These are phyloP conservation scores for Pseudois nayaur DNA, from an alignment of 2,113 vertebrate genomes.

Conservation along the genomic window DNA sequence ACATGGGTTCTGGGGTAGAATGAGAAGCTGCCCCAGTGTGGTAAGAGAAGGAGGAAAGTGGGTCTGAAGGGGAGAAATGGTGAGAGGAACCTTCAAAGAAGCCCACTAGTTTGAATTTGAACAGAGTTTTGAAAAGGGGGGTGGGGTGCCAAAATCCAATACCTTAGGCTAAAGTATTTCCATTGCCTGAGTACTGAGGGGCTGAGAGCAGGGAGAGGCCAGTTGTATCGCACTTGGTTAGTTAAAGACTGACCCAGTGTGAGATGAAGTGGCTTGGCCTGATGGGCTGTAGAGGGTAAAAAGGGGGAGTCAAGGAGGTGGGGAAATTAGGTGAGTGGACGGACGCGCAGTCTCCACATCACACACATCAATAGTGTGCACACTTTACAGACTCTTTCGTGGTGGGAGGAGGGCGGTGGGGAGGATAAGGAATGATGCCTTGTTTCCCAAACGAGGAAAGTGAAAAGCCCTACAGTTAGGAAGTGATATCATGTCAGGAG, in stretches of 20 bases:
- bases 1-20: not conserved
- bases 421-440: too few relatives aligned
- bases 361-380: not conserved
- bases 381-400: not conserved
- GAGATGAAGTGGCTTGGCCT: not conserved
- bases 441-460: not conserved
- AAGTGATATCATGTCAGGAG: not conserved
- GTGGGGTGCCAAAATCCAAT: not conserved
- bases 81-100: not conserved
- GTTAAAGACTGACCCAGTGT: not conserved
- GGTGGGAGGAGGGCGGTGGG: not conserved
- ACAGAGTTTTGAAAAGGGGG: not conserved
- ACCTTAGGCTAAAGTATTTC: not conserved
- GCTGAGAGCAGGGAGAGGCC: not conserved
- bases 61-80: not conserved
- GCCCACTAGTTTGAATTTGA: not conserved
- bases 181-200: not conserved
- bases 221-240: not conserved
- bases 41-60: not conserved
- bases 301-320: not conserved
- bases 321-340: not conserved
- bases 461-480: not conserved
- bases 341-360: not conserved
- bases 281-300: not conserved
- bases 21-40: not conserved